Percentiles rank a stretch among this genome's conserved stretches.
These are phyloP conservation scores for Atta colombica DNA, from an alignment of 1,140 invertebrate genomes.

Conservation along the genomic window DNA sequence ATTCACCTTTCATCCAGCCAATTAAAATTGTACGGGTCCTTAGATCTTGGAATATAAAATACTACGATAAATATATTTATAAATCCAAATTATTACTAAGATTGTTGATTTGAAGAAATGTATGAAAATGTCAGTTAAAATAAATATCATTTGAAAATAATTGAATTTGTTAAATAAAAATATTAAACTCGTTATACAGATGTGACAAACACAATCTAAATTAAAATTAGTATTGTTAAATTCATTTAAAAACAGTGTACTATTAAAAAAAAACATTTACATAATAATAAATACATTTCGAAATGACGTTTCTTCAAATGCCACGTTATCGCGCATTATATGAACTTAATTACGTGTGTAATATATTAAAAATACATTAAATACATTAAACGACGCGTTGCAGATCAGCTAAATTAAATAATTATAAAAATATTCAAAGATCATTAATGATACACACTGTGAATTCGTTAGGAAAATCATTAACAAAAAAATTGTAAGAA, in stretches of 20 bases:
- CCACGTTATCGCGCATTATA: background rate
- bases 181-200: background rate
- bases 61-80: conserved; percentile 6
- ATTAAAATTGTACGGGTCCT: conserved; percentile 14
- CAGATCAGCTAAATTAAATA: conserved; percentile 35
- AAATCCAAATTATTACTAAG: background rate
- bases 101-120: background rate
- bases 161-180: conserved; percentile 7
- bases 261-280: background rate
- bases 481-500: conserved; percentile 42
- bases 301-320: conserved; percentile 5
- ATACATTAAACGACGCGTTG: background rate
- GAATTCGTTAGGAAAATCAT: background rate
- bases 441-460: background rate
- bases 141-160: background rate
- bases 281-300: background rate
- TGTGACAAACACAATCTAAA: background rate
- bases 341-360: background rate
- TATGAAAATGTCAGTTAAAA: background rate
- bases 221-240: background rate
- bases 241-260: background rate
- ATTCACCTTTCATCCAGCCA: background rate
- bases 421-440: background rate
- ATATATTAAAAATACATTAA: background rate
- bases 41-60: conserved; percentile 8